phyloP scores from a whole-genome alignment of 1,140 invertebrate species.

The Potamilus streckersoni region DNA sequence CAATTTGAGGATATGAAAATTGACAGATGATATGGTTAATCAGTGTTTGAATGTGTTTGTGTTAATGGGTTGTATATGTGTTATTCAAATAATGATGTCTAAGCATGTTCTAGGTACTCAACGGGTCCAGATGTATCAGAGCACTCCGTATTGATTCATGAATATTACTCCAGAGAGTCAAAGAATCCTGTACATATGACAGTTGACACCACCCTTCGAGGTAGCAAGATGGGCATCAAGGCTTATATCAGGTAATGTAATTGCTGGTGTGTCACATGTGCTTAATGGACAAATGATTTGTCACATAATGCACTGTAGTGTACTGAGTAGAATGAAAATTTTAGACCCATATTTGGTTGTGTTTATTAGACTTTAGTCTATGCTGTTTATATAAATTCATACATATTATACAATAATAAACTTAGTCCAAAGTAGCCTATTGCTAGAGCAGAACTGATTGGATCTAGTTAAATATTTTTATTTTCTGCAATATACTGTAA shows the following conservation, averaged over 20 bases:
- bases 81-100: background rate
- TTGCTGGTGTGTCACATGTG: background rate
- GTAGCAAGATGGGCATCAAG: slow-evolving; percentile 86
- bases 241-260: slow-evolving; percentile 80
- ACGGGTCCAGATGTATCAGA: slow-evolving; percentile 96
- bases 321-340: background rate
- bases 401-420: too few relatives aligned
- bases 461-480: too few relatives aligned
- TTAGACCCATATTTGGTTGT: too few relatives aligned
- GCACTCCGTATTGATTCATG: slow-evolving; percentile 96
- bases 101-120: slow-evolving; percentile 71
- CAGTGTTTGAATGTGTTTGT: background rate
- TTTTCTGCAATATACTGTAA: too few relatives aligned
- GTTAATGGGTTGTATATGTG: background rate
- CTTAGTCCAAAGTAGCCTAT: too few relatives aligned
- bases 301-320: background rate
- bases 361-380: too few relatives aligned
- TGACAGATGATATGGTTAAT: background rate
- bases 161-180: slow-evolving; percentile 93
- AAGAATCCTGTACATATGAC: slow-evolving; percentile 94
- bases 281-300: background rate
- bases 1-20: background rate
- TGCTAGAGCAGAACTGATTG: too few relatives aligned
- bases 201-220: slow-evolving; percentile 88
- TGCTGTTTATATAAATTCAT: too few relatives aligned